phyloP scores from a whole-genome alignment of 2,888 invertebrate genomes.

The Imbricaverruca yamaguchii region DNA sequence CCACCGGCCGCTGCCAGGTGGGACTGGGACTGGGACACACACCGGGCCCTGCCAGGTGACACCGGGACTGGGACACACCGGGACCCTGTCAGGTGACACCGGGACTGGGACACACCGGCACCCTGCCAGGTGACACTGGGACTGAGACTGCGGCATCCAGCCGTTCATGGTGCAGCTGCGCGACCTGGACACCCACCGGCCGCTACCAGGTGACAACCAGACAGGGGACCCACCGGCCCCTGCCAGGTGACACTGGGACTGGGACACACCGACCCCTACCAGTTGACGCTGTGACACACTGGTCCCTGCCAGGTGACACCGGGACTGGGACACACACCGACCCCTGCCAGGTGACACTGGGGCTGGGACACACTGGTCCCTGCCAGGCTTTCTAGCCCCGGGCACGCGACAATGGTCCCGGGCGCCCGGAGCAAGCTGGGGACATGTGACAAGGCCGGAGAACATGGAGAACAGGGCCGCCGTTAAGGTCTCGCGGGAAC shows the following conservation, averaged over 20 bases:
- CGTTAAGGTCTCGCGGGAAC: no score
- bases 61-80: background rate
- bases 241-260: conserved; percentile 48
- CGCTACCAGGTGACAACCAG: conserved; percentile 51
- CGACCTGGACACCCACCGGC: conserved; percentile 77
- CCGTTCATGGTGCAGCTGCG: conserved; percentile 87
- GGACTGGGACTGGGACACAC: background rate
- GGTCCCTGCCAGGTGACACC: background rate
- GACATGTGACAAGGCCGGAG: no score
- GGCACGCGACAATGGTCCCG: no score
- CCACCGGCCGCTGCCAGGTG: conserved; percentile 72
- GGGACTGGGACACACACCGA: no score
- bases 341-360: conserved; percentile 14
- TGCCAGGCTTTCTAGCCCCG: no score
- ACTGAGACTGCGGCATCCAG: conserved; percentile 83
- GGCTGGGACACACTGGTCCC: conserved; percentile 19
- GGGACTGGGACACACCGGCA: no score
- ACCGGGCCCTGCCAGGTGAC: background rate
- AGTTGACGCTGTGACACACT: background rate
- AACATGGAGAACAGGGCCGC: no score
- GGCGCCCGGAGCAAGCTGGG: no score
- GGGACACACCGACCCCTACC: background rate
- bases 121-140: conserved; percentile 19
- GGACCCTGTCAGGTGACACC: background rate
- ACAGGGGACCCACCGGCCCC: no score